Base-by-base conservation (phyloP, 2,113 vertebrate species). In the Rhabdomys dilectus region DNA sequence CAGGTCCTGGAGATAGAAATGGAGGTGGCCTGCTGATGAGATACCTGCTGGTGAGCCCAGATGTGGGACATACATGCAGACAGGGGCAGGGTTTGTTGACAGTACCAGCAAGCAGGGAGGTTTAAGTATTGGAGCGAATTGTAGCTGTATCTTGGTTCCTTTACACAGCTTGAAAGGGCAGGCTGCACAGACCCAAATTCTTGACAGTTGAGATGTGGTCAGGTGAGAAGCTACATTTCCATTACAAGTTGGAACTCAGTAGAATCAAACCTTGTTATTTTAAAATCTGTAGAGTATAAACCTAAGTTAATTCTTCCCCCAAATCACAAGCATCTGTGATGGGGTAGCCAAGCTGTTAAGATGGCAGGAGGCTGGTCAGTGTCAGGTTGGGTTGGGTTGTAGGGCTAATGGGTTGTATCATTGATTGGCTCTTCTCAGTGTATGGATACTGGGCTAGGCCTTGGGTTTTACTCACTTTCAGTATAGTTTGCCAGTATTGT, bases 401-500 rank as follows among this genome's bases (percentile, higher is more conserved):
- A 51, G n/a, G 24, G 34, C 58, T 6, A 24, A 72, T 24, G 1
- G n/a, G 58, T 42, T 15, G 1, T 11, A 11, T 75, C 17, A 4
- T 42, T 72, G 26, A 36, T 34, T 31, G 39, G 51, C 51, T 82
- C 31, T 53, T 91, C 31, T 45, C 58, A 45, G 81, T 31, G 26
- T 64, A 11, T 85, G 39, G 81, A 42, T 68, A 36, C 84, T 87
- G 62, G 42, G 84, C 21, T 7, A 87, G 78, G 70, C 85, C 56
- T 75, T 72, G n/a, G 11, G 4, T 86, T 72, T 66, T 42, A 16
- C 42, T 85, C 48, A 29, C 60, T 68, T 56, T 48, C 60, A 86
- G 15, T 42, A 34, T 26, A 92, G 64, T 58, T 87, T 19, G 75
- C 48, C 95, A 95, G 97, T 96, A 58, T 94, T 96, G 68, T 89